Percentiles rank a stretch among this genome's conserved stretches.
Conservation (phyloP, 2,888 invertebrate species). For the Hyposoter didymator region DNA sequence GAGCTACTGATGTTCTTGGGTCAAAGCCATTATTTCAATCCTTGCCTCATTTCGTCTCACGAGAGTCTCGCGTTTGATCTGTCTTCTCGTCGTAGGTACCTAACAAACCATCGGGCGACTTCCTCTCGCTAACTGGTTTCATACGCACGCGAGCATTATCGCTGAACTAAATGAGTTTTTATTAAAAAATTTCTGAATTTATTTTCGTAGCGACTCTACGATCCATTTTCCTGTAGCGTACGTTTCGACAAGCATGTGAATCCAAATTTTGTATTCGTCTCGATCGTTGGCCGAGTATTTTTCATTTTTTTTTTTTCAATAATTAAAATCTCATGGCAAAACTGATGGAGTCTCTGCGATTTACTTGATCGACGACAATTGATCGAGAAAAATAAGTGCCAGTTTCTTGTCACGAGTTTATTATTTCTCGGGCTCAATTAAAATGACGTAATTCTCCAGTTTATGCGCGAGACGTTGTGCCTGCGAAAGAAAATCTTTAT, state of each 20-base stretch:
- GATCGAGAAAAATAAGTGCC: constrained; percentile 27
- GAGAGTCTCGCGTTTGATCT: constrained; percentile 35
- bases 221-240: not conserved
- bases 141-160: constrained; percentile 5
- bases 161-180: not conserved
- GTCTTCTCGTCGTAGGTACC: too few species aligned
- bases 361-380: constrained; percentile 53
- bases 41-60: constrained; percentile 27
- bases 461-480: not conserved
- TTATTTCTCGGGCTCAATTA: constrained; percentile 5
- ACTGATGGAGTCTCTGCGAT: constrained; percentile 1
- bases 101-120: not conserved
- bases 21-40: constrained; percentile 39
- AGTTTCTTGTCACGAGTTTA: constrained; percentile 11
- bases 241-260: not conserved
- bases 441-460: not conserved
- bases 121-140: constrained; percentile 12
- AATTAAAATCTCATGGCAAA: too few species aligned
- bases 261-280: not conserved
- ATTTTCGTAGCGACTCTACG: constrained; percentile 20
- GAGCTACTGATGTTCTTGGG: constrained; percentile 24
- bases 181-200: not conserved
- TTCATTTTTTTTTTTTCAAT: not conserved
- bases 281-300: too few species aligned
- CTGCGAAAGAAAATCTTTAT: not conserved